Base-by-base conservation (phyloP, 2,888 invertebrate species). In the Ctenicera cuprea region DNA sequence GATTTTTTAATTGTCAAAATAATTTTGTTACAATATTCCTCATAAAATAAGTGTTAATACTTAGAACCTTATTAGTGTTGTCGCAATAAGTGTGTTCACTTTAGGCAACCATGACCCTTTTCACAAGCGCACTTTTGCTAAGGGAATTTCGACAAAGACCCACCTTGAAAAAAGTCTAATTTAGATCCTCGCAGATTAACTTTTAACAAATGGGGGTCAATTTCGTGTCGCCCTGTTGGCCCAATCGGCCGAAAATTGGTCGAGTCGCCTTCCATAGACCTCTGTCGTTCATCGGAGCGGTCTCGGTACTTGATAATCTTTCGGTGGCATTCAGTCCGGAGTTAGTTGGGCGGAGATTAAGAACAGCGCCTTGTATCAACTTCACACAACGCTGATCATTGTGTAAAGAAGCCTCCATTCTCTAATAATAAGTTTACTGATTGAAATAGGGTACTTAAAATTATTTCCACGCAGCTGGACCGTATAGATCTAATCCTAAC, bases 331-430 rank as follows among this genome's bases (percentile, higher is more conserved):
- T 68, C 57, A 48, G 63, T 72, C 43, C 37, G 50, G 20, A 68
- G 43, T 54, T 57, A 62, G 62, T 72, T 62, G 50, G 37, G 63
- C 30, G 63, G 30, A 73, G 64, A 73, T 73, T 59, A 68, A 73
- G 73, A 73, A 68, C 68, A 64, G 45, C 68, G 67, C 54, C 50
- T 59, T 72, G 68, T 73, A 69, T 73, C 73, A 52, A 57, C 66
- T 69, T 73, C 63, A 69, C 73, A 69, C 73, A 73, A 69, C 68
- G 61, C 37, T 69, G 73, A 62, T 63, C 64, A 68, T 68, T 73
- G 66, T 20, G 50, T 67, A 71, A 65, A 65, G 72, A 61, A 62
- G 61, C 52, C 45, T 54, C 5, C 52, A 16, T 64, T 54, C 43
- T 33, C 62, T 54, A 30, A 18, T 71, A 71, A 71, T 71, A 71